A percentile compares a stretch with the other conserved stretches of the same genome.
Conservation (phyloP, 2,797 vertebrate species). For the Spea hammondii region DNA sequence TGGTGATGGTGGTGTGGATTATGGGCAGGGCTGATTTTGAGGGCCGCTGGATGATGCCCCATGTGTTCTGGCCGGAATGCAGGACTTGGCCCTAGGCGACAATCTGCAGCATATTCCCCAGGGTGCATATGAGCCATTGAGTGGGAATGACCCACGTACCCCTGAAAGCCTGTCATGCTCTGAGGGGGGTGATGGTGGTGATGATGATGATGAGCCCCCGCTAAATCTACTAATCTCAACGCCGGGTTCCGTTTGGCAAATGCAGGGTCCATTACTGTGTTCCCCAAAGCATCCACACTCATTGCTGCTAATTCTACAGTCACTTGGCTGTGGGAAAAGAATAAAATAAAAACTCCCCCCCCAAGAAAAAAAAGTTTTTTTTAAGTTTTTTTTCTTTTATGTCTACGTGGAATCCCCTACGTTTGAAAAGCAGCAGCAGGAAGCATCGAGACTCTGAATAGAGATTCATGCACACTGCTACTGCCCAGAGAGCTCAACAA, state of each 20-base stretch:
- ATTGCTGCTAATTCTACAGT: slow-evolving; percentile 84
- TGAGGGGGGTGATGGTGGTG: slow-evolving; percentile 83
- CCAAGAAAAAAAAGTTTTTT: slow-evolving; percentile 54
- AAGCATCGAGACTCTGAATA: slow-evolving; percentile 86
- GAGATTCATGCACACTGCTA: slow-evolving; percentile 83
- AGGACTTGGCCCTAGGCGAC: slow-evolving; percentile 83
- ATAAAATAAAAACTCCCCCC: slow-evolving; percentile 65
- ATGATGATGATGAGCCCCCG: slow-evolving; percentile 82
- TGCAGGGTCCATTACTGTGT: slow-evolving; percentile 85
- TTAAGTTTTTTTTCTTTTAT: slow-evolving; percentile 77
- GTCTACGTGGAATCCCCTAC: slow-evolving; percentile 85
- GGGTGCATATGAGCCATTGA: slow-evolving; percentile 82
- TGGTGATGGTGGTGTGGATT: slow-evolving; percentile 87
- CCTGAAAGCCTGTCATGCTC: slow-evolving; percentile 89
- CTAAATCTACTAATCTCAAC: slow-evolving; percentile 90
- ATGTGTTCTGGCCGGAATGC: slow-evolving; percentile 85
- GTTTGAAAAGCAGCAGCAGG: slow-evolving; percentile 87
- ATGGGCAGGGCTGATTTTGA: slow-evolving; percentile 91
- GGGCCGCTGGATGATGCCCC: slow-evolving; percentile 81
- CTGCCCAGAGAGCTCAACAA: slow-evolving; percentile 87
- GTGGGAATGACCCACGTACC: slow-evolving; percentile 84
- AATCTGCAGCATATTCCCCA: slow-evolving; percentile 83
- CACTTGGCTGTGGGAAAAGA: slow-evolving; percentile 82
- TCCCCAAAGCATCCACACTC: slow-evolving; percentile 86
- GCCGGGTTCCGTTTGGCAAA: slow-evolving; percentile 87